A percentile compares a stretch with the other conserved stretches of the same genome.
These are phyloP conservation scores for Drosophila ananassae DNA, from an alignment of 1,140 invertebrate species.

Conservation along the genomic window DNA sequence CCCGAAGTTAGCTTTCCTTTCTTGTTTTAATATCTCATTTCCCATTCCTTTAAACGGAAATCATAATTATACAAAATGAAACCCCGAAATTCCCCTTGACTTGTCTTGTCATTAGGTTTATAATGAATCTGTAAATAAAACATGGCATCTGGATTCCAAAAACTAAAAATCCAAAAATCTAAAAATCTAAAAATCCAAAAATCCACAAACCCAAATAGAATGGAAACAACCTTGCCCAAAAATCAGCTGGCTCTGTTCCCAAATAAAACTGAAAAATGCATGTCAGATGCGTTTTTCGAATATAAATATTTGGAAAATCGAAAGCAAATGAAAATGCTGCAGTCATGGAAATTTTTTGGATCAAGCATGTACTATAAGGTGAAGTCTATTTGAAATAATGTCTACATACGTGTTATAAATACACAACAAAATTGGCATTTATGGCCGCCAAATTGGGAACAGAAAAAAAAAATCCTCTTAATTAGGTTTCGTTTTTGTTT, in stretches of 20 bases:
- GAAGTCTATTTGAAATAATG: background rate
- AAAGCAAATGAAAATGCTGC: background rate
- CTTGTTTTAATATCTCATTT: no score
- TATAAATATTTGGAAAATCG: slow-evolving; percentile 38
- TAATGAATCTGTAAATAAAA: background rate
- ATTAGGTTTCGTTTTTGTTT: background rate
- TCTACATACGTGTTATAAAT: background rate
- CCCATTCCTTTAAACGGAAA: no score
- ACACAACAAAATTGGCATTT: background rate
- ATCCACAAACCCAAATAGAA: slow-evolving; percentile 2
- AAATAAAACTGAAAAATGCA: slow-evolving; percentile 22
- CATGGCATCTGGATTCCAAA: background rate
- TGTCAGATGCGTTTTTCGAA: slow-evolving; percentile 8
- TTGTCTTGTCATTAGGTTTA: background rate
- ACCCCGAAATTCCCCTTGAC: background rate
- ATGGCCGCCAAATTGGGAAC: background rate
- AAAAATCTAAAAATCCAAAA: background rate
- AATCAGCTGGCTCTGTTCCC: slow-evolving; percentile 1
- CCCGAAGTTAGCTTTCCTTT: no score
- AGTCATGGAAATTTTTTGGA: slow-evolving; percentile 26
- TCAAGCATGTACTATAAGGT: background rate
- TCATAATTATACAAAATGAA: background rate
- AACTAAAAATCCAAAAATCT: background rate
- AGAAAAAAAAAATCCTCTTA: background rate
- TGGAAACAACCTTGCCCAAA: slow-evolving; percentile 21